phyloP scores from a whole-genome alignment of 2,113 vertebrate genomes.

The Orthochromis malagaraziensis region DNA sequence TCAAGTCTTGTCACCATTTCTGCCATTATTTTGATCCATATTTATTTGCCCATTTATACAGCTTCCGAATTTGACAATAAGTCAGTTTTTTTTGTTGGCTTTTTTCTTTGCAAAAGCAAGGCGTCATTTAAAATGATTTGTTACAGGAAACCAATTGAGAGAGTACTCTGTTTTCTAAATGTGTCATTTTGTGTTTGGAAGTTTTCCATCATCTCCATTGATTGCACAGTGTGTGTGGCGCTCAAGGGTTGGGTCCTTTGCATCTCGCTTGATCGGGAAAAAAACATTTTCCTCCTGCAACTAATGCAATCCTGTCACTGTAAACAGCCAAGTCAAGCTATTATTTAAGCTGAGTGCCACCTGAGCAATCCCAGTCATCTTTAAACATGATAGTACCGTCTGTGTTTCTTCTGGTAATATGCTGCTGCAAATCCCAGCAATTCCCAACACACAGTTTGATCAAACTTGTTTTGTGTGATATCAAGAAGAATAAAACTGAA shows the following conservation, averaged over 20 bases:
- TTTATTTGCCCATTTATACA: background rate
- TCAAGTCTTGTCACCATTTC: background rate
- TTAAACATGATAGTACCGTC: slow-evolving; percentile 41
- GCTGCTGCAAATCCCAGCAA: background rate
- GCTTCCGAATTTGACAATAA: background rate
- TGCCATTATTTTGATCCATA: background rate
- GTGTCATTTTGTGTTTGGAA: slow-evolving; percentile 36
- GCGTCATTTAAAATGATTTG: slow-evolving; percentile 19
- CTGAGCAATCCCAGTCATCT: slow-evolving; percentile 46
- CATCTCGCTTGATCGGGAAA: slow-evolving; percentile 8
- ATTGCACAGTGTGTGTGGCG: slow-evolving; percentile 10
- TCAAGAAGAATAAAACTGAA: background rate
- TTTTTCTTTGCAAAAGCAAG: background rate
- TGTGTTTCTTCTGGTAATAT: slow-evolving; percentile 6
- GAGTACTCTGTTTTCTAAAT: slow-evolving; percentile 24
- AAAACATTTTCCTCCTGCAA: background rate
- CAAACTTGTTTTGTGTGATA: background rate
- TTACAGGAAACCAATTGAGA: background rate
- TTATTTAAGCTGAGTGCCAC: slow-evolving; percentile 44
- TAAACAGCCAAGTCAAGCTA: slow-evolving; percentile 34
- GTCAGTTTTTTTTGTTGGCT: background rate
- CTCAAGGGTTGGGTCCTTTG: slow-evolving; percentile 14
- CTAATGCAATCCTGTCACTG: slow-evolving; percentile 43
- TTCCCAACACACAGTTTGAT: background rate
- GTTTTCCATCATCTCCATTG: slow-evolving; percentile 45